phyloP scores from a whole-genome alignment of 2,113 vertebrate genomes.

The Zosterops hypoxanthus region DNA sequence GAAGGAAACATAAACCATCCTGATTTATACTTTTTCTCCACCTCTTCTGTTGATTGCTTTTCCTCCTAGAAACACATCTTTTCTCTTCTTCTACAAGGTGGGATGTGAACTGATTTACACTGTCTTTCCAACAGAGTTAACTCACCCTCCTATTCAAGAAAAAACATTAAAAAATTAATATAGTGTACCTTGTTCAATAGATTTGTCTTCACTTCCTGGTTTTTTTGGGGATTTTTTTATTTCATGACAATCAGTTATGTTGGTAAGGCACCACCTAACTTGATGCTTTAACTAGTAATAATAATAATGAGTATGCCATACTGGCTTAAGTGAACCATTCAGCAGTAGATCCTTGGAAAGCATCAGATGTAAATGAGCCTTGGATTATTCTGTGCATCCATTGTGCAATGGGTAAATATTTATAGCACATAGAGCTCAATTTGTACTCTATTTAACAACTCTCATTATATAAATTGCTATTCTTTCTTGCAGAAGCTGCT shows the following conservation, averaged over 20 bases:
- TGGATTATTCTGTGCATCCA: neutral
- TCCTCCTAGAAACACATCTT: conserved; percentile 45
- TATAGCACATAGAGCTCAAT: fast-evolving
- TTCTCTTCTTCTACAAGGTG: conserved; percentile 27
- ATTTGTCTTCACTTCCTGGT: neutral
- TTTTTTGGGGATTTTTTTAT: neutral
- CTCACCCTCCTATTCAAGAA: neutral
- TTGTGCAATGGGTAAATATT: neutral
- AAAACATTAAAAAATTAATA: neutral
- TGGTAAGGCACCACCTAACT: neutral
- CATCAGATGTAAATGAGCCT: neutral
- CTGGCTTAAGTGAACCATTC: neutral
- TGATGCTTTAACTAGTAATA: neutral
- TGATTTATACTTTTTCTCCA: conserved; percentile 68
- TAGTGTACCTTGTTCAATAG: neutral
- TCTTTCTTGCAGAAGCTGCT: neutral
- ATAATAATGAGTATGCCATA: neutral
- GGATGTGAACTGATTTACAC: conserved; percentile 44
- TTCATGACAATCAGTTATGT: neutral
- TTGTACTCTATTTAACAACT: neutral
- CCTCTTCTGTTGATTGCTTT: conserved; percentile 62
- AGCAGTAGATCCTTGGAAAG: neutral
- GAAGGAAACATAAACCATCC: conserved; percentile 59
- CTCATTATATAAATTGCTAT: neutral
- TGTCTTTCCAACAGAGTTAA: neutral